Evolutionary conservation across 1,140 invertebrate species (phyloP).

Genomic region (Heliconius eleuchia): DNA sequence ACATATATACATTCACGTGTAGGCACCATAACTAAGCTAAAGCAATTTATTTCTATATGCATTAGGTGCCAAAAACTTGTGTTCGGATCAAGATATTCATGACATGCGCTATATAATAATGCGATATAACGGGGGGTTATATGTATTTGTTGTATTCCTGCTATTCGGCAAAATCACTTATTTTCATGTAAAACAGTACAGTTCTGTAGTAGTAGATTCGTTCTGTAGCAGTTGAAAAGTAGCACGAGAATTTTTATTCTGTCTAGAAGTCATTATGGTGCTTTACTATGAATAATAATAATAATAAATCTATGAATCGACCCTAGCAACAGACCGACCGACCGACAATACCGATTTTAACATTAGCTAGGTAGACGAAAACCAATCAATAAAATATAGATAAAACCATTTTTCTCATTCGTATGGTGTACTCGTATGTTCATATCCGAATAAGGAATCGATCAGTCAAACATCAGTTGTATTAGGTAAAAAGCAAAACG

Average conservation of each 20-base stretch:
- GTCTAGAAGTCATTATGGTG: too few relatives aligned
- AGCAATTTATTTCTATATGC: constrained; percentile 37
- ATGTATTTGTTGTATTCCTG: not conserved
- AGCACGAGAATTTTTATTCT: too few relatives aligned
- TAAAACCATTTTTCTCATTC: not conserved
- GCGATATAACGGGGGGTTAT: constrained; percentile 4
- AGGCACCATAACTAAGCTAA: constrained; percentile 9
- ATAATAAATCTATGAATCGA: too few relatives aligned
- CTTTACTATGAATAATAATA: too few relatives aligned
- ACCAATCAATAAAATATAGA: not conserved
- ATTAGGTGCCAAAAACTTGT: constrained; percentile 39
- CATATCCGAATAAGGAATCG: not conserved
- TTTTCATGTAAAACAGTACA: not conserved
- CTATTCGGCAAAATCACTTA: constrained; percentile 1
- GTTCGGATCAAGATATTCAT: constrained; percentile 29
- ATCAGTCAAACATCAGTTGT: constrained; percentile 1
- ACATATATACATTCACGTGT: not conserved
- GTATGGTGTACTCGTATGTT: too few relatives aligned
- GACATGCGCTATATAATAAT: constrained; percentile 10
- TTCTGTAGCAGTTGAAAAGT: too few relatives aligned
- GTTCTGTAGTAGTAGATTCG: not conserved
- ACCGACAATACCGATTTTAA: too few relatives aligned
- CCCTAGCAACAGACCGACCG: too few relatives aligned
- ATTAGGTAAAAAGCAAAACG: not conserved
- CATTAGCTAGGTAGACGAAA: not conserved